These are phyloP conservation scores for Pinna nobilis DNA, from an alignment of 1,140 invertebrate genomes.

Conservation along the genomic window DNA sequence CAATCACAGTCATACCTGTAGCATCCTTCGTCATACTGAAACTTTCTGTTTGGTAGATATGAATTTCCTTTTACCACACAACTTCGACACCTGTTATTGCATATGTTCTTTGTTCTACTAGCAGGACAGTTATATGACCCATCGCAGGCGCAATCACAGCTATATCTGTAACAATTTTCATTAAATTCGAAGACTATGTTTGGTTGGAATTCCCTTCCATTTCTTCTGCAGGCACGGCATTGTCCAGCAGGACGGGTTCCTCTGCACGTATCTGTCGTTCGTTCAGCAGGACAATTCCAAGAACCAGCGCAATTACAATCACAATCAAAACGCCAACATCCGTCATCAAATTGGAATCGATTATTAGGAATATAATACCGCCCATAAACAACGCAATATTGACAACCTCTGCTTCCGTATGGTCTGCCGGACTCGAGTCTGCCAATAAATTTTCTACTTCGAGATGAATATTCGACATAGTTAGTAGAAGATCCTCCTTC, in stretches of 20 bases:
- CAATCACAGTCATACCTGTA: constrained; percentile 55
- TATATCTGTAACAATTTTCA: constrained; percentile 19
- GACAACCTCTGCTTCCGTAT: constrained; percentile 24
- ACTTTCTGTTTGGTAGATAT: constrained; percentile 31
- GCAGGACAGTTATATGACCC: constrained; percentile 34
- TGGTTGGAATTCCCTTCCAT: constrained; percentile 4
- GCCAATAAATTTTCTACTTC: background rate
- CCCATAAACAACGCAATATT: constrained; percentile 3
- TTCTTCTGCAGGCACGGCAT: constrained; percentile 28
- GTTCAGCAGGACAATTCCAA: constrained; percentile 48
- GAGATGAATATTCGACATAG: background rate
- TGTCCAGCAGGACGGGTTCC: constrained; percentile 14
- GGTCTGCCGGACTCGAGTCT: background rate
- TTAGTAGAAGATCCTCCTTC: background rate
- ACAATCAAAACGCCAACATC: constrained; percentile 45
- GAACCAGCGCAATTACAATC: constrained; percentile 55
- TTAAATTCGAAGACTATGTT: constrained; percentile 10
- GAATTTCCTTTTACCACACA: constrained; percentile 40
- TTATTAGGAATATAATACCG: background rate
- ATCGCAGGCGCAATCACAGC: background rate
- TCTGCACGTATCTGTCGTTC: constrained; percentile 38
- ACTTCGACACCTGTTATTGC: constrained; percentile 17
- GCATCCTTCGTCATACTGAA: constrained; percentile 50
- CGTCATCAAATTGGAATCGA: constrained; percentile 8
- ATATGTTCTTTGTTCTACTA: constrained; percentile 1